A percentile compares a stretch with the other conserved stretches of the same genome.
Evolutionary conservation across 2,113 vertebrate genomes (phyloP).

Genomic region (Felis chaus): DNA sequence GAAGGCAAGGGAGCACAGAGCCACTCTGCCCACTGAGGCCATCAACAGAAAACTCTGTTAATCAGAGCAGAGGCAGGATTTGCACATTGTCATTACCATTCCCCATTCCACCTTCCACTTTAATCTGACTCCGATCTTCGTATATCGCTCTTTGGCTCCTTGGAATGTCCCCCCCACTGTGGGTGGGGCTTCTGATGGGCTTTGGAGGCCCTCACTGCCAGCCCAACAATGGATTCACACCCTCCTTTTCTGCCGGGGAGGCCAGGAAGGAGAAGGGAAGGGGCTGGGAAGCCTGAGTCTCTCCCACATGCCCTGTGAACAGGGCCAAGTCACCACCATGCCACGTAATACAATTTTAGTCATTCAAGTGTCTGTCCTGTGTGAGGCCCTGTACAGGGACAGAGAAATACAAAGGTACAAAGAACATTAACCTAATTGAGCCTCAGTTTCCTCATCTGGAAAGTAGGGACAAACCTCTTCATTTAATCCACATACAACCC

Average conservation of each 20-base stretch:
- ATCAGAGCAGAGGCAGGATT: slow-evolving; percentile 43
- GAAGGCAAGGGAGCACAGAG: slow-evolving; percentile 5
- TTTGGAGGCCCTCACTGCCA: background rate
- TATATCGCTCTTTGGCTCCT: background rate
- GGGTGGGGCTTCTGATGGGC: background rate
- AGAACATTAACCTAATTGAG: background rate
- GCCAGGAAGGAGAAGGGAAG: background rate
- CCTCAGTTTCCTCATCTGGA: background rate
- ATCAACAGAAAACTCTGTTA: slow-evolving; percentile 63
- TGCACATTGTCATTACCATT: slow-evolving; percentile 62
- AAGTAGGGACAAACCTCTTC: background rate
- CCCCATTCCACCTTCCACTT: slow-evolving; percentile 30
- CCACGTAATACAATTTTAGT: background rate
- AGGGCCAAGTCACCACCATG: background rate
- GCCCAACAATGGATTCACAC: background rate
- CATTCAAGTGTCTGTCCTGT: background rate
- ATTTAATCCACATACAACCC: background rate
- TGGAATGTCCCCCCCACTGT: background rate
- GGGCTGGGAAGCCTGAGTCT: background rate
- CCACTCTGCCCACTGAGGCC: slow-evolving; percentile 67
- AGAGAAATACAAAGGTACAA: background rate
- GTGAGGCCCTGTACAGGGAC: background rate
- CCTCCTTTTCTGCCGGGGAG: background rate
- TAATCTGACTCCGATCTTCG: slow-evolving; percentile 48
- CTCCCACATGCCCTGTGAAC: background rate